Evolutionary conservation across 2,888 invertebrate genomes (phyloP), one percentile per base, ranked within the genome.

Genomic region (Drosophila fulvimacula): DNA sequence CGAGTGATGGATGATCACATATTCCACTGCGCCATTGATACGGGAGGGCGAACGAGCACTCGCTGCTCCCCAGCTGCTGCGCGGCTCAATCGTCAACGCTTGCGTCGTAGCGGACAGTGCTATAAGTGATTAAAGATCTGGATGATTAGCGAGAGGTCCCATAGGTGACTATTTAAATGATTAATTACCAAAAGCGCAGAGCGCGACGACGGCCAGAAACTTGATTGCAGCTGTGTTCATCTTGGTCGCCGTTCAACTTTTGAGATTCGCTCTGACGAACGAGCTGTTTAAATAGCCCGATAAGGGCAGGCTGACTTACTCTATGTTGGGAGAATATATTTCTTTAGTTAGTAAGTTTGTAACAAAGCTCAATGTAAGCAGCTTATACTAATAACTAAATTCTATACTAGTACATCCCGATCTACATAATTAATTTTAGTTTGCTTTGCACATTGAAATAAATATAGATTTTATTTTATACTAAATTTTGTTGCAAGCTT

Each of bases 1-100:
- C 0, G 95, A 95, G 90, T 96, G 96, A 87, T 96, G 96, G 63
- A 96, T 94, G 67, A 96, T 94, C 34, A 95, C 95, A 87, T 94
- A 95, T 0, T 95, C 94, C 0, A 95, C 95, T 0, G 95, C 95
- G 4, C 91, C 91, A 11, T 92, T 92, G 9, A 90, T 76, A 74
- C 95, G 93, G 0, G 92, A 89, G 3, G 91, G 89, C 0, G 90
- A 88, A 7, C 92, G 93, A 0, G 95, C 92, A 0, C 94, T 92
- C 0, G 81, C 87, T 0, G 95, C 96, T 0, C 92, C 93, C 96
- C 96, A 96, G 21, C 91, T 88, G 67, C 92, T 92, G 64, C 91
- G 91, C 5, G 92, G 91, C 30, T 92, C 80, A 49, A 92, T 91
- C 5, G 68, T 79, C 49, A 92, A 57, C 19, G 82, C 79, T 7